A percentile compares a stretch with the other conserved stretches of the same genome.
phyloP scores from a whole-genome alignment of 2,113 vertebrate species.

The Rhinichthys klamathensis region DNA sequence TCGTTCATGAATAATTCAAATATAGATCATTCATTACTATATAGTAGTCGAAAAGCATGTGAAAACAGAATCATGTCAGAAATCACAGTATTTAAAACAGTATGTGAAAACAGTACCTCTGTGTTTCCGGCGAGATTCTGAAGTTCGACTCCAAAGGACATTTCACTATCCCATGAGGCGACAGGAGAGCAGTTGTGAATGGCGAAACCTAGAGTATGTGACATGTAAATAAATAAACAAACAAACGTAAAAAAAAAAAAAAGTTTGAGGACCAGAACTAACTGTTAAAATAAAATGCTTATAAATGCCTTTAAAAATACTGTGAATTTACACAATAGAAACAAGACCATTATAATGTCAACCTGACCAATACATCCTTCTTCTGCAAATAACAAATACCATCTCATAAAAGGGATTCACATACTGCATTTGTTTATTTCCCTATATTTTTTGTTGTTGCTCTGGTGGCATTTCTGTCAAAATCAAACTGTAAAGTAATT shows the following conservation, averaged over 20 bases:
- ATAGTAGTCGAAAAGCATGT: too few relatives aligned
- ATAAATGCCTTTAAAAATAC: background rate
- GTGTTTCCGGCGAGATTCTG: too few relatives aligned
- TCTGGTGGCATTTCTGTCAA: conserved; percentile 7
- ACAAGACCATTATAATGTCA: background rate
- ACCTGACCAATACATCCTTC: background rate
- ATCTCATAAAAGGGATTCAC: background rate
- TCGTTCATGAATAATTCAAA: background rate
- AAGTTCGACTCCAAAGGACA: too few relatives aligned
- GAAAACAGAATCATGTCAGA: too few relatives aligned
- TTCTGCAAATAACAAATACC: conserved; percentile 4
- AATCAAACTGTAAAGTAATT: conserved; percentile 42
- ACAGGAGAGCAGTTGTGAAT: too few relatives aligned
- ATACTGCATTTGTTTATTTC: background rate
- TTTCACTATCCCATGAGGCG: too few relatives aligned
- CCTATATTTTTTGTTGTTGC: conserved; percentile 3
- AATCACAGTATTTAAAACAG: too few relatives aligned
- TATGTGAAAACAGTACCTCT: too few relatives aligned
- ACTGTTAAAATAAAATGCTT: background rate
- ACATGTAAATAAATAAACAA: too few relatives aligned
- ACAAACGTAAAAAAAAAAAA: too few relatives aligned
- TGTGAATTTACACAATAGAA: background rate
- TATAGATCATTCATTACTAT: too few relatives aligned
- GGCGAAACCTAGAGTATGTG: too few relatives aligned
- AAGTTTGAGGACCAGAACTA: background rate